Conservation (phyloP, 2,113 vertebrate species). For the Phrynosoma platyrhinos region DNA sequence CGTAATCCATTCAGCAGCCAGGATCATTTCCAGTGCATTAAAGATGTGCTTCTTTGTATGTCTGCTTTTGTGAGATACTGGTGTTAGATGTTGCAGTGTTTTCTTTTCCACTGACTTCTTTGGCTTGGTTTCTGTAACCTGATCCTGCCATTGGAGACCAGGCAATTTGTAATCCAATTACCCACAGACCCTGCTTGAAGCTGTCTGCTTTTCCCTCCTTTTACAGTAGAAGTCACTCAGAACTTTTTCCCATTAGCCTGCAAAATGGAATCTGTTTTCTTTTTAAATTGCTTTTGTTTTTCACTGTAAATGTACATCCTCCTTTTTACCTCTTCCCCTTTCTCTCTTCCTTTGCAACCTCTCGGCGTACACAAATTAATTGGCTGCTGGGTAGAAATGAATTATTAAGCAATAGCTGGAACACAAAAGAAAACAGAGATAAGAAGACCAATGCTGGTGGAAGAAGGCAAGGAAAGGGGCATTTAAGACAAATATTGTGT, state of each 20-base stretch:
- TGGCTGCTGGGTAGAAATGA: not conserved
- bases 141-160: not conserved
- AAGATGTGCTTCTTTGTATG: too few relatives aligned
- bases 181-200: not conserved
- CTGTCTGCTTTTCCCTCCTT: not conserved
- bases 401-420: not conserved
- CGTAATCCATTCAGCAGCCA: not conserved
- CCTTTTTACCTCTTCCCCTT: not conserved
- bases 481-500: not conserved
- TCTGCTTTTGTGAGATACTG: not conserved
- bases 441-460: not conserved
- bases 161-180: slow-evolving; percentile 15
- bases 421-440: not conserved
- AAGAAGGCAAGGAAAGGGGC: not conserved
- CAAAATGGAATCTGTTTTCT: not conserved
- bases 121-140: not conserved
- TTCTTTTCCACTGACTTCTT: not conserved
- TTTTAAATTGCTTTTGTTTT: not conserved
- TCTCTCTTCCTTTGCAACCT: not conserved
- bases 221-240: not conserved
- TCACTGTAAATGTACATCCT: not conserved
- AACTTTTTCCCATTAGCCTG: not conserved
- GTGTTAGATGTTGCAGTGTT: too few relatives aligned
- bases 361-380: not conserved
- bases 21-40: not conserved